Conservation (phyloP, 2,888 invertebrate genomes). For the Cybosia mesomella region DNA sequence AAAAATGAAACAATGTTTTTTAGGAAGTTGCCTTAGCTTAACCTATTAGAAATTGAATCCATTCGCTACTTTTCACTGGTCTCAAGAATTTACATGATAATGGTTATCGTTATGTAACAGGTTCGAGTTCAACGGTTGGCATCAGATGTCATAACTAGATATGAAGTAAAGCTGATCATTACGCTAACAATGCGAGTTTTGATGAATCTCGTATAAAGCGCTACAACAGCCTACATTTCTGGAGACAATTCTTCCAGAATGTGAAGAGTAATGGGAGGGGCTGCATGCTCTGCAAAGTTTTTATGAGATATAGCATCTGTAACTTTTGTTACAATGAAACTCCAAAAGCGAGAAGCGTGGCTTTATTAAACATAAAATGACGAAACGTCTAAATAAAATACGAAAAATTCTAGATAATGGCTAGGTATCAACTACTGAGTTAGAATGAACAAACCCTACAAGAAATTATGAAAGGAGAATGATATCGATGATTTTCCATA, state of each 20-base stretch:
- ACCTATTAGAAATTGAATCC: not conserved
- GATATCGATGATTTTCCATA: conserved; percentile 43
- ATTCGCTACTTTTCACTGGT: not conserved
- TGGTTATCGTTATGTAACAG: conserved; percentile 41
- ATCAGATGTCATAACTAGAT: conserved; percentile 38
- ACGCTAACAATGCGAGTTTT: conserved; percentile 43
- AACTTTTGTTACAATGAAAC: conserved; percentile 46
- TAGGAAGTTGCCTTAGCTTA: not conserved
- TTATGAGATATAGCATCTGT: conserved; percentile 48
- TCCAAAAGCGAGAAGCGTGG: conserved; percentile 48
- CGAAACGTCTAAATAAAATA: conserved; percentile 46
- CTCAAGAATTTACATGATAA: not conserved
- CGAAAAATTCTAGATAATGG: conserved; percentile 41
- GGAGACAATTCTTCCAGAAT: conserved; percentile 46
- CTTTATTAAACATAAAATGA: conserved; percentile 41
- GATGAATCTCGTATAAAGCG: conserved; percentile 34
- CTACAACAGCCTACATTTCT: conserved; percentile 33
- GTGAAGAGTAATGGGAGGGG: conserved; percentile 60
- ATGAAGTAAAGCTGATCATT: conserved; percentile 48
- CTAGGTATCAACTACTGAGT: conserved; percentile 52
- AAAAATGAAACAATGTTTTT: not conserved
- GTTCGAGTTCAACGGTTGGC: conserved; percentile 25
- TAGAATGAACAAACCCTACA: conserved; percentile 54
- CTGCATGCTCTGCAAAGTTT: conserved; percentile 61
- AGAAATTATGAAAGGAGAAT: conserved; percentile 51